Evolutionary conservation across 2,113 vertebrate species (phyloP).

Genomic region (Meles meles): DNA sequence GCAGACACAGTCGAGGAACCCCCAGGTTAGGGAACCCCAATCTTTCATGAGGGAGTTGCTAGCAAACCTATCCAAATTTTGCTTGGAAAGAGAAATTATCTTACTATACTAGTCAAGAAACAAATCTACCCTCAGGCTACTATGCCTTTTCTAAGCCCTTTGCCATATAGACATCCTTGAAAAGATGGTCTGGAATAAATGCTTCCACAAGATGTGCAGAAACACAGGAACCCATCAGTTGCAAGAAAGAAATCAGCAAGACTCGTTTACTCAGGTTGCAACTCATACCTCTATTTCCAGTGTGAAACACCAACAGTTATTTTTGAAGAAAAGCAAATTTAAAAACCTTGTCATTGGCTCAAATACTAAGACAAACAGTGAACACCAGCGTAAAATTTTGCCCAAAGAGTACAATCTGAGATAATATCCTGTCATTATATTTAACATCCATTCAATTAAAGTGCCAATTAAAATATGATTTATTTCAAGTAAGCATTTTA

Average conservation of each 20-base stretch:
- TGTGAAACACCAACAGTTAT: background rate
- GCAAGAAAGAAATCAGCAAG: background rate
- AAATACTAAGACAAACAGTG: background rate
- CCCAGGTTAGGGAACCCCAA: background rate
- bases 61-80: background rate
- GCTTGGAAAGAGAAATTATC: background rate
- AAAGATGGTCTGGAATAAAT: background rate
- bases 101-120: background rate
- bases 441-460: conserved; percentile 67
- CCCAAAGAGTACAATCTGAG: background rate
- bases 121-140: background rate
- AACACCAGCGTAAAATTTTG: background rate
- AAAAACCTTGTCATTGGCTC: background rate
- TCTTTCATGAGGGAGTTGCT: background rate
- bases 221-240: background rate
- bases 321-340: background rate
- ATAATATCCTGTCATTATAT: conserved; percentile 34
- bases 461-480: conserved; percentile 69
- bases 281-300: background rate
- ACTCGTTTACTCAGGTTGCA: background rate
- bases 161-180: background rate
- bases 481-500: conserved; percentile 67
- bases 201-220: background rate
- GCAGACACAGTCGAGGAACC: accelerated
- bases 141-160: background rate